Conservation (phyloP, 2,113 vertebrate species). For the Macrotis lagotis region DNA sequence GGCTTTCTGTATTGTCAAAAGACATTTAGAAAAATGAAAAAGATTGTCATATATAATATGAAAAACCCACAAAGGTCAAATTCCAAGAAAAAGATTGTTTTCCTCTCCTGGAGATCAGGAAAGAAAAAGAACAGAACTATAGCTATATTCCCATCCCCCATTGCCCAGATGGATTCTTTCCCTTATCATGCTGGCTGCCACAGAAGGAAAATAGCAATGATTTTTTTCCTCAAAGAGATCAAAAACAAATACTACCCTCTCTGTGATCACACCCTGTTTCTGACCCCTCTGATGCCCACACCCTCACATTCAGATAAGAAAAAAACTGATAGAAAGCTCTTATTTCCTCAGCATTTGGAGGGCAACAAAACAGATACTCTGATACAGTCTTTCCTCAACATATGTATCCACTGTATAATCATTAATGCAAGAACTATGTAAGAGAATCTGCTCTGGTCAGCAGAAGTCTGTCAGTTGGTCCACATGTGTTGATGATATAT, state of each 20-base stretch:
- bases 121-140: background rate
- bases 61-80: slow-evolving; percentile 18
- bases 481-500: slow-evolving; percentile 46
- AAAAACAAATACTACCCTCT: slow-evolving; percentile 56
- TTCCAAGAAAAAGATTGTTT: background rate
- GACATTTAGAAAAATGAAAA: background rate
- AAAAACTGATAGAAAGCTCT: slow-evolving; percentile 14
- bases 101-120: slow-evolving; percentile 7
- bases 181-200: slow-evolving; percentile 43
- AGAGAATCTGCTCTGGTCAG: slow-evolving; percentile 57
- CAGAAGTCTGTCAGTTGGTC: slow-evolving; percentile 32
- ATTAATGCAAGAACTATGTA: slow-evolving; percentile 65
- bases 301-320: slow-evolving; percentile 65
- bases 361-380: slow-evolving; percentile 60
- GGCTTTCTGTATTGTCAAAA: background rate
- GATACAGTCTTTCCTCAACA: background rate
- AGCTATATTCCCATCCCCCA: background rate
- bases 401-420: slow-evolving; percentile 27
- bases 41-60: slow-evolving; percentile 27
- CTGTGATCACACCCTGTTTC: slow-evolving; percentile 51
- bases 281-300: background rate
- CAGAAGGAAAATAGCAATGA: slow-evolving; percentile 31
- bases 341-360: slow-evolving; percentile 55
- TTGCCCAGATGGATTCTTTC: slow-evolving; percentile 30
- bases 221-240: slow-evolving; percentile 56